Evolutionary conservation across 2,888 invertebrate genomes (phyloP).

Genomic region (Euphydryas editha): DNA sequence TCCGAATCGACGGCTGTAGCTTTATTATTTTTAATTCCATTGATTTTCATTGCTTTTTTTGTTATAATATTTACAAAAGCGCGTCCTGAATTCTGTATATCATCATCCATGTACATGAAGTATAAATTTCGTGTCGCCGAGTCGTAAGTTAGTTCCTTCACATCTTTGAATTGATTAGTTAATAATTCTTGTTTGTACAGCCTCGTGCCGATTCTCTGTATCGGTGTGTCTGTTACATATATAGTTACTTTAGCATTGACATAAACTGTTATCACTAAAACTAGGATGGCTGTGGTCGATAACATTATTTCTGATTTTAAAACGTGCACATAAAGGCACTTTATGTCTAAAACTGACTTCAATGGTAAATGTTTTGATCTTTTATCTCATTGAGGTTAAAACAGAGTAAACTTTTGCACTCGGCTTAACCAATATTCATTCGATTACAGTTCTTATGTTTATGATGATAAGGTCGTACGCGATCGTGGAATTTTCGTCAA

Average conservation of each 20-base stretch:
- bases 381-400: constrained; percentile 55
- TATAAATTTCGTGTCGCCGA: constrained; percentile 69
- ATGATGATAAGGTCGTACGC: constrained; percentile 11
- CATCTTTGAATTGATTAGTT: constrained; percentile 58
- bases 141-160: constrained; percentile 72
- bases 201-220: constrained; percentile 64
- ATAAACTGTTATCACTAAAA: constrained; percentile 44
- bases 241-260: constrained; percentile 58
- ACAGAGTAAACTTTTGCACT: constrained; percentile 50
- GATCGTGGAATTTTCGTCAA: constrained; percentile 20
- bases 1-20: constrained; percentile 70
- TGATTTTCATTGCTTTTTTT: constrained; percentile 61
- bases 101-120: constrained; percentile 76
- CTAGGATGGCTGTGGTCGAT: constrained; percentile 45
- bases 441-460: constrained; percentile 49
- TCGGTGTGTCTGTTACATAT: constrained; percentile 61
- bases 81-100: constrained; percentile 67
- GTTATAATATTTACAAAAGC: constrained; percentile 67
- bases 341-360: constrained; percentile 55
- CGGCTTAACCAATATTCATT: constrained; percentile 25
- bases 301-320: constrained; percentile 40
- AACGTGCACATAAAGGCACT: constrained; percentile 49
- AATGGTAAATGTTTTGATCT: constrained; percentile 55
- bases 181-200: constrained; percentile 68
- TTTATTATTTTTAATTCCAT: constrained; percentile 67